Conservation (phyloP, 1,140 invertebrate species). For the Metopolophium dirhodum region DNA sequence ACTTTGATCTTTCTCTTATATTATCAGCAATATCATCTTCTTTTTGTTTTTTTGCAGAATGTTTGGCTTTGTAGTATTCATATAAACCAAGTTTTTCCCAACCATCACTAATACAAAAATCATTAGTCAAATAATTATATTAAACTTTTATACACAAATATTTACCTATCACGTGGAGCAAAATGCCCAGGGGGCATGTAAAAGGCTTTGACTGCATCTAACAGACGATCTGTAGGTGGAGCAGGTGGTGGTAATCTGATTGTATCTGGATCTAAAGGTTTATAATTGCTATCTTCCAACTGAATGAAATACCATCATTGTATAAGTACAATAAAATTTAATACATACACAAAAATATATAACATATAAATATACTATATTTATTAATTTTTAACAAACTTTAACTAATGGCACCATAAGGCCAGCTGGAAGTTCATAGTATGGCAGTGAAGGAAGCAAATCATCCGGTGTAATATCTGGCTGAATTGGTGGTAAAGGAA, state of each 20-base stretch:
- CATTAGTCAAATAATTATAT: neutral
- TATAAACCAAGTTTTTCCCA: constrained; percentile 97
- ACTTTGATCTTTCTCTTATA: constrained; percentile 73
- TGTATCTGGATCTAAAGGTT: constrained; percentile 84
- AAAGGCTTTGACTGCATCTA: constrained; percentile 94
- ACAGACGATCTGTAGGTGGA: constrained; percentile 87
- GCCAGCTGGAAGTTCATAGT: constrained; percentile 95
- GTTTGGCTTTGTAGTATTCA: constrained; percentile 97
- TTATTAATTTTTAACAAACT: constrained; percentile 65
- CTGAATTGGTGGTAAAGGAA: constrained; percentile 69
- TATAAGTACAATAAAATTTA: constrained; percentile 1
- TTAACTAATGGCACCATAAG: constrained; percentile 93
- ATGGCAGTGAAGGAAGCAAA: constrained; percentile 88
- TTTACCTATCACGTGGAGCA: constrained; percentile 88
- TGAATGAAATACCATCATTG: constrained; percentile 62
- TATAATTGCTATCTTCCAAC: constrained; percentile 90
- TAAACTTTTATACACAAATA: constrained; percentile 54
- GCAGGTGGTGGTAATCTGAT: constrained; percentile 92
- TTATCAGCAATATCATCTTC: constrained; percentile 81
- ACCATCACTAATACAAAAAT: constrained; percentile 76
- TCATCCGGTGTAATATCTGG: constrained; percentile 69
- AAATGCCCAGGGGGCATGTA: constrained; percentile 93
- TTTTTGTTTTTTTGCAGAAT: constrained; percentile 85
- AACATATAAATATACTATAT: neutral
- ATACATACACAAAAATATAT: neutral